These are phyloP conservation scores for Synanthedon tipuliformis DNA, from an alignment of 2,888 invertebrate species.

Conservation along the genomic window DNA sequence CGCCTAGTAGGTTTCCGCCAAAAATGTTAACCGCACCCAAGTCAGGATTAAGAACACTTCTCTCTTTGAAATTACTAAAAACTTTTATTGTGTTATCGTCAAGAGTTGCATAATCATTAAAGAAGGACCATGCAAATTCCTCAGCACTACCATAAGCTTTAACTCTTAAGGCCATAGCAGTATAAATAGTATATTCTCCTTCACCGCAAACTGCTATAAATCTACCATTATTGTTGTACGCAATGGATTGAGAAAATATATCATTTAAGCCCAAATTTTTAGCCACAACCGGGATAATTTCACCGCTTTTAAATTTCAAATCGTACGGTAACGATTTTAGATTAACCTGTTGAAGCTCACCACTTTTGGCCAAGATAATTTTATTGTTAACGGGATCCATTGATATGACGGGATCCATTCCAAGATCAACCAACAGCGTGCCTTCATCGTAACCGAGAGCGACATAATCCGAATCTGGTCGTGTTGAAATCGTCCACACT, in stretches of 20 bases:
- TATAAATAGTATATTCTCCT: slow-evolving; percentile 96
- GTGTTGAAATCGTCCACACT: slow-evolving; percentile 90
- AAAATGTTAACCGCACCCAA: background rate
- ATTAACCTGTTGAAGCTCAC: slow-evolving; percentile 89
- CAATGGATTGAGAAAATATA: slow-evolving; percentile 93
- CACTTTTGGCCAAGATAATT: slow-evolving; percentile 94
- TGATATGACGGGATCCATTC: slow-evolving; percentile 84
- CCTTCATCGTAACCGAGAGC: slow-evolving; percentile 91
- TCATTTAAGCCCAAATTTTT: background rate
- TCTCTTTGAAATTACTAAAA: background rate
- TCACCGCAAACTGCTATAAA: slow-evolving; percentile 90
- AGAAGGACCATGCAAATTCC: background rate
- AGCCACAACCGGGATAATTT: background rate
- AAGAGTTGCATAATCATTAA: background rate
- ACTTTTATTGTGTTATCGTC: background rate
- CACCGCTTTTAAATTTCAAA: background rate
- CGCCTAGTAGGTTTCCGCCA: background rate
- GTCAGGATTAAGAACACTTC: background rate
- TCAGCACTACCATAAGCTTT: slow-evolving; percentile 82
- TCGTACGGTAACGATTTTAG: background rate
- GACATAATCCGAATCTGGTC: slow-evolving; percentile 89
- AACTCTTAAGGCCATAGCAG: slow-evolving; percentile 93
- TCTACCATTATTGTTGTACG: slow-evolving; percentile 93
- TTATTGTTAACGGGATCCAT: slow-evolving; percentile 95
- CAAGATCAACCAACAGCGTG: slow-evolving; percentile 70